phyloP scores from a whole-genome alignment of 2,888 invertebrate species.

The Melipona beecheii region DNA sequence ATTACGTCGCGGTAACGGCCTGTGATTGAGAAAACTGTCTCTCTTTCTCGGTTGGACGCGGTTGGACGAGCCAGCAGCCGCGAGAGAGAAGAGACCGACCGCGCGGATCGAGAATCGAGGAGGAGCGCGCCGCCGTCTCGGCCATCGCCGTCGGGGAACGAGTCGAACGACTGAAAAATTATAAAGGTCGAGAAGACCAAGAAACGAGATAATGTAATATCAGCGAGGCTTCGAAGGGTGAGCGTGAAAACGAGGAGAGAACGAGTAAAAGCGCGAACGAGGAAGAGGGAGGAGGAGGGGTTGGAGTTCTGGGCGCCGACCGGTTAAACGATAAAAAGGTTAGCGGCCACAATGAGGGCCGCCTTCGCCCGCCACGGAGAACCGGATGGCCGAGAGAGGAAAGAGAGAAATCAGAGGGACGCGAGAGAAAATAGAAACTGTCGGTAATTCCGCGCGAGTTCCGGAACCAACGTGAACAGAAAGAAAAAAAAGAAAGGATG shows the following conservation, averaged over 20 bases:
- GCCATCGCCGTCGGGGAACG: conserved; percentile 8
- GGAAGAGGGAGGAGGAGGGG: conserved; percentile 24
- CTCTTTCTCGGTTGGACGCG: too few species aligned
- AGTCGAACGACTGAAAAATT: conserved; percentile 75
- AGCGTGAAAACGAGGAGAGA: conserved; percentile 36
- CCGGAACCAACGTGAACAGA: too few species aligned
- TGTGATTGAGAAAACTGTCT: conserved; percentile 82
- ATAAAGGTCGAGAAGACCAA: conserved; percentile 77
- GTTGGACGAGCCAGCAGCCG: too few species aligned
- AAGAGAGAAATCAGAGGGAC: conserved; percentile 29
- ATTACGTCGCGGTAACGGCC: conserved; percentile 81
- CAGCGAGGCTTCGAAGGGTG: conserved; percentile 65
- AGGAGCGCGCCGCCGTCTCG: not conserved
- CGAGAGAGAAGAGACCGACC: not conserved
- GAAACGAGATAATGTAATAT: conserved; percentile 83
- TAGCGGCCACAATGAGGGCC: conserved; percentile 77
- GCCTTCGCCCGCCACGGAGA: conserved; percentile 34
- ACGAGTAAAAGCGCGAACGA: conserved; percentile 49
- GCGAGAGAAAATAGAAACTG: conserved; percentile 57
- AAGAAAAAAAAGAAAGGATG: too few species aligned
- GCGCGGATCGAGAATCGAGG: not conserved
- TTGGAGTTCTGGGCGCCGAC: conserved; percentile 48
- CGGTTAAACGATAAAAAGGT: conserved; percentile 77
- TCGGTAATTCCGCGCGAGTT: conserved; percentile 48
- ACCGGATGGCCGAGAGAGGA: conserved; percentile 33